phyloP scores from a whole-genome alignment of 2,888 invertebrate genomes.

The Pantelozetes paolii region DNA sequence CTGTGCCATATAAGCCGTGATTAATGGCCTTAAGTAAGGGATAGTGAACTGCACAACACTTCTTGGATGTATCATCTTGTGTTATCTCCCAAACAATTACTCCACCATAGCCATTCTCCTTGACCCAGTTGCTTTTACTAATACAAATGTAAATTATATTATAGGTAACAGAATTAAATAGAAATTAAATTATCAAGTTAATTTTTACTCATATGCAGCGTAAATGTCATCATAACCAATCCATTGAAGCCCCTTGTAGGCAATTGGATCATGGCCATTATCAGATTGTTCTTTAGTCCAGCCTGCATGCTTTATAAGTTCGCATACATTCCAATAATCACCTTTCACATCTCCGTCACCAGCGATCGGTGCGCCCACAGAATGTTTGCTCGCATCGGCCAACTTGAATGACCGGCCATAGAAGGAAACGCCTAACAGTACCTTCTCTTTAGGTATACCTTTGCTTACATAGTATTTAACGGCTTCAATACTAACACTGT shows the following conservation, averaged over 20 bases:
- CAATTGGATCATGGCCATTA: conserved; percentile 11
- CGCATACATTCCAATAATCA: background rate
- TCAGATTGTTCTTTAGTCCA: conserved; percentile 24
- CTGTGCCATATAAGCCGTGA: conserved; percentile 22
- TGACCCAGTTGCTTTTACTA: conserved; percentile 22
- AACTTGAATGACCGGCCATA: conserved; percentile 21
- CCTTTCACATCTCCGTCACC: background rate
- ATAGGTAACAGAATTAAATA: background rate
- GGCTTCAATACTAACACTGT: background rate
- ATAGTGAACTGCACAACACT: conserved; percentile 22
- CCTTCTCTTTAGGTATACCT: conserved; percentile 4
- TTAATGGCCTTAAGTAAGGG: conserved; percentile 31
- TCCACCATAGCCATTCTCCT: conserved; percentile 24
- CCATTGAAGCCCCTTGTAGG: conserved; percentile 14
- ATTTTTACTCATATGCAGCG: background rate
- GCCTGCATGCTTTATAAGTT: background rate
- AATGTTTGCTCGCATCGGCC: conserved; percentile 8
- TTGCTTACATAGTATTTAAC: background rate
- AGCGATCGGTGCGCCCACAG: conserved; percentile 8
- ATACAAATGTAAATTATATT: too few species aligned
- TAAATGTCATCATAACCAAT: conserved; percentile 33
- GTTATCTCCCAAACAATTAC: conserved; percentile 23
- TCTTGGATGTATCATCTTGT: conserved; percentile 16
- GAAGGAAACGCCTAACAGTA: background rate
- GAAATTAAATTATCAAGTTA: background rate